phyloP scores from a whole-genome alignment of 2,797 vertebrate species.

The Sylvilagus floridanus region DNA sequence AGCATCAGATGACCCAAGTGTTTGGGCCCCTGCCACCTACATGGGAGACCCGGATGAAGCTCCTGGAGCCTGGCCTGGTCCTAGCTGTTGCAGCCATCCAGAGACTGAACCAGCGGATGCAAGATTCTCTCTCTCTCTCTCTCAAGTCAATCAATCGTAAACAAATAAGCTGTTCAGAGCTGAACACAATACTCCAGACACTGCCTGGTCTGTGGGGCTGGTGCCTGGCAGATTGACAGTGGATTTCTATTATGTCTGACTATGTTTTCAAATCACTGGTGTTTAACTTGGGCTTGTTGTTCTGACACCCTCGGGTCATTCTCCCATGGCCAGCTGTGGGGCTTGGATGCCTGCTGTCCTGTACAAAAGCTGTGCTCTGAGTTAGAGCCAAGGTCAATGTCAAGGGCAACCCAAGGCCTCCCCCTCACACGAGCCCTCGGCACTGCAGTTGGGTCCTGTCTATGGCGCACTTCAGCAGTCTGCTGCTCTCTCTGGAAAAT shows the following conservation, averaged over 20 bases:
- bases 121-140: too few species aligned
- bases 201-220: neutral
- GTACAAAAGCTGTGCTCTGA: neutral
- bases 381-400: neutral
- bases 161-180: neutral
- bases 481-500: neutral
- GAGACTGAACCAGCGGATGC: too few species aligned
- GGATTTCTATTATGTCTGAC: neutral
- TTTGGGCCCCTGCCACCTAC: too few species aligned
- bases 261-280: neutral
- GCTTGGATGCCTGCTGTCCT: neutral
- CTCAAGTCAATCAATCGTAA: too few species aligned
- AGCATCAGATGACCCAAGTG: too few species aligned
- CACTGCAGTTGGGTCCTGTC: neutral
- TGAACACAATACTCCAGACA: neutral
- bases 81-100: too few species aligned
- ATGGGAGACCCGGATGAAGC: too few species aligned
- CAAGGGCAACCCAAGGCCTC: neutral
- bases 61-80: too few species aligned
- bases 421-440: neutral
- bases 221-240: neutral
- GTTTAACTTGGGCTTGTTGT: slow-evolving; percentile 12
- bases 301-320: neutral
- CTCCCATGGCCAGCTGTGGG: neutral
- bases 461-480: neutral